Evolutionary conservation across 2,888 invertebrate species (phyloP), one percentile per base, ranked within the genome.

Genomic region (Drosophila quinaria): DNA sequence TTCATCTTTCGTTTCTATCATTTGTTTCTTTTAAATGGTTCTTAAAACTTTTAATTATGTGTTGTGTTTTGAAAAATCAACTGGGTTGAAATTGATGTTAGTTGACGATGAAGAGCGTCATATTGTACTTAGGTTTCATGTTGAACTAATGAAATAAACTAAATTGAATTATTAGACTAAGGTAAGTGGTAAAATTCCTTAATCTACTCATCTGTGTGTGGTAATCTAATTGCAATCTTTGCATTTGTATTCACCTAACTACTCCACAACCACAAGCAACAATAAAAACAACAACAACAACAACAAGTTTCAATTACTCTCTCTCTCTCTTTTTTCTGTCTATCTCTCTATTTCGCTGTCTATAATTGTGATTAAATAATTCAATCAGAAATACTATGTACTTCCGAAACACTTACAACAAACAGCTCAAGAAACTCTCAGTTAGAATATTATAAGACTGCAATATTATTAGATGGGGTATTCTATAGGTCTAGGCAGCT

Each of bases 101-200:
- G 88, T 65, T 56, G 68, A 52, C 63, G 50, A 74, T 62, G 25
- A 68, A 61, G 39, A 51, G 71, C 70, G 64, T 68, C 50, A 11
- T 31, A 33, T 71, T 64, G 69, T 73, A 52, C 44, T 54, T 87
- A 87, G 83, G 83, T 80, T 79, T 70, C 49, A 50, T 63, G 35
- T 65, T 61, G 15, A 58, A 29, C n/a, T n/a, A 50, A 29, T 33
- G 19, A 25, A 35, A 42, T 25, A 61, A 13, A 63, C 15, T 33
- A 54, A 49, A 54, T 60, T 54, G 29, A 51, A 41, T 47, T 8
- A 41, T 76, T 87, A 87, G 84, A 69, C 78, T 73, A 84, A 84
- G 84, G 84, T 84, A 84, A 84, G 84, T 84, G 84, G 39, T 55
- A 55, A 47, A 55, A 79, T 66, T 77, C 72, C 72, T 77, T 75